Evolutionary conservation across 2,888 invertebrate genomes (phyloP).

Genomic region (Morinoia aosen): DNA sequence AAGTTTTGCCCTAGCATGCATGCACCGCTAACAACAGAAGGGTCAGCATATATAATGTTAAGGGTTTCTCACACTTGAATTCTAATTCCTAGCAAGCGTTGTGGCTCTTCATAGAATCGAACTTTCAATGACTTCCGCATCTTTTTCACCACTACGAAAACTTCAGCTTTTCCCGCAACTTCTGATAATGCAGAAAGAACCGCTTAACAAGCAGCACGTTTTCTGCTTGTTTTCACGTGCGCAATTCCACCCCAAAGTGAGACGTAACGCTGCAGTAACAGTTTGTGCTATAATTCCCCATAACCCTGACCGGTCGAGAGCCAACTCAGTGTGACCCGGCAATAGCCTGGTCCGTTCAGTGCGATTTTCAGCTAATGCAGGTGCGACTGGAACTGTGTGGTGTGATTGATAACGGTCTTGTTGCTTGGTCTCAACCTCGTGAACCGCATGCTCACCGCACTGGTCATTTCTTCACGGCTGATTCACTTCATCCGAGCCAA

Average conservation of each 20-base stretch:
- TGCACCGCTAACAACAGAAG: neutral
- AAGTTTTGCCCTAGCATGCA: no score
- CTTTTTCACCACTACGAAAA: neutral
- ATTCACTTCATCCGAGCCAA: neutral
- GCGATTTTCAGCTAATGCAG: neutral
- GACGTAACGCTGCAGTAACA: neutral
- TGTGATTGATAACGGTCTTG: neutral
- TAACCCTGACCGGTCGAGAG: neutral
- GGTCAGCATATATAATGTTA: neutral
- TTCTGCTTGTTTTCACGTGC: neutral
- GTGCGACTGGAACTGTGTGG: neutral
- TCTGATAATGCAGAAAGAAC: neutral
- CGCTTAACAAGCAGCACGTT: neutral
- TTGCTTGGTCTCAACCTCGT: neutral
- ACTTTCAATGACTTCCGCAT: neutral
- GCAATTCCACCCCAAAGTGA: neutral
- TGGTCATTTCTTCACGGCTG: neutral
- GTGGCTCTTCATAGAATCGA: neutral
- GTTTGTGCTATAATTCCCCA: neutral
- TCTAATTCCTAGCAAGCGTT: neutral
- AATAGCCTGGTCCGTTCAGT: neutral
- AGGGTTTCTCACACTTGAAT: neutral
- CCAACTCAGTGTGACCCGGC: neutral
- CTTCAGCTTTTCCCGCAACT: neutral
- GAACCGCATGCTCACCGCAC: neutral